These are phyloP conservation scores for Ophion ventricosus DNA, from an alignment of 2,888 invertebrate species.

Conservation along the genomic window DNA sequence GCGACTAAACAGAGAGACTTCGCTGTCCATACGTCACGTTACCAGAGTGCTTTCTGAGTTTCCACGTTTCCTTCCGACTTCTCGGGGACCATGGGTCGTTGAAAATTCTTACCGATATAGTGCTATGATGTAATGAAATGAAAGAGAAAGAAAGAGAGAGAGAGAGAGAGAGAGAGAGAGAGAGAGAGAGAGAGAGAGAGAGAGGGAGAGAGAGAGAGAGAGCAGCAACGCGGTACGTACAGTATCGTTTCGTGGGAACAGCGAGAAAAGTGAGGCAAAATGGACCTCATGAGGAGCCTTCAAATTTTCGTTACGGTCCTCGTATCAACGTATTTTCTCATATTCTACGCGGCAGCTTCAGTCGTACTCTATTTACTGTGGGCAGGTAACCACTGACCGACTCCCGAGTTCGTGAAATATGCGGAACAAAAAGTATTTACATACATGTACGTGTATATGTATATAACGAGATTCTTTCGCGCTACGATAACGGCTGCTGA, in stretches of 20 bases:
- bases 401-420: conserved; percentile 10
- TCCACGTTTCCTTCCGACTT: background rate
- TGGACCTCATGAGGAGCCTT: conserved; percentile 74
- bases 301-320: conserved; percentile 77
- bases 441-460: background rate
- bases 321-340: conserved; percentile 78
- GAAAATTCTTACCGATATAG: background rate
- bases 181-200: too few relatives aligned
- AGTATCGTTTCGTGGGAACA: background rate
- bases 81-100: background rate
- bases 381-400: conserved; percentile 70
- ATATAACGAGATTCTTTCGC: conserved; percentile 13
- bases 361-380: conserved; percentile 77
- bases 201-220: too few relatives aligned
- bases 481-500: conserved; percentile 43
- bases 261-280: conserved; percentile 44
- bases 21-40: background rate
- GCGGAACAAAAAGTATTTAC: conserved; percentile 12
- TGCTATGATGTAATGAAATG: too few relatives aligned
- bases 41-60: background rate
- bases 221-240: background rate
- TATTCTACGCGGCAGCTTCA: conserved; percentile 76
- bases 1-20: background rate
- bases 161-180: too few relatives aligned
- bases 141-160: too few relatives aligned